These are phyloP conservation scores for Cirrhinus mrigala DNA, from an alignment of 2,797 vertebrate genomes.

Conservation along the genomic window DNA sequence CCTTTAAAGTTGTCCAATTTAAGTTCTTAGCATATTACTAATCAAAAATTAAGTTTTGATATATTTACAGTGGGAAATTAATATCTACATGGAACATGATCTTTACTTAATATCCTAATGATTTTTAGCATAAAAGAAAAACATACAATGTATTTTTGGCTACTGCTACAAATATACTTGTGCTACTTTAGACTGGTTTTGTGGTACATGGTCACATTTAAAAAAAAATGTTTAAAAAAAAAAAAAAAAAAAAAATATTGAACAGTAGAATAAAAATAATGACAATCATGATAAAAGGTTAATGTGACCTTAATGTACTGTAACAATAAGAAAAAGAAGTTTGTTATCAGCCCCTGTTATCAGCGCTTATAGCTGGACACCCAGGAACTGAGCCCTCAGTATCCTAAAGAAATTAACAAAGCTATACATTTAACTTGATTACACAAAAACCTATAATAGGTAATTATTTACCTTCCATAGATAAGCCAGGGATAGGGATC, in stretches of 20 bases:
- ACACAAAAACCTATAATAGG: background rate
- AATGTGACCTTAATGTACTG: background rate
- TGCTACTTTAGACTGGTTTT: too few relatives aligned
- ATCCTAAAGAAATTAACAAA: background rate
- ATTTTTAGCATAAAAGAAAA: too few relatives aligned
- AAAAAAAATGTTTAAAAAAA: background rate
- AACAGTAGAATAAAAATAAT: background rate
- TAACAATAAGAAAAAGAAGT: background rate
- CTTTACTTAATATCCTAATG: too few relatives aligned
- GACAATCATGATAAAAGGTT: background rate
- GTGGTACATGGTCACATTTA: background rate
- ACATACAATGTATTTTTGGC: too few relatives aligned
- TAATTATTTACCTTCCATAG: background rate
- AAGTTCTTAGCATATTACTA: too few relatives aligned
- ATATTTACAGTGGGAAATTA: too few relatives aligned
- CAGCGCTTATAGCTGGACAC: background rate
- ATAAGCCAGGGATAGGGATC: constrained; percentile 9
- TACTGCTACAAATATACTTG: too few relatives aligned
- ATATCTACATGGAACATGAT: too few relatives aligned
- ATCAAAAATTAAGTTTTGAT: too few relatives aligned
- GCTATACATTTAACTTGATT: background rate
- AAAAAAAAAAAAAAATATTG: background rate
- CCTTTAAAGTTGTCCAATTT: too few relatives aligned
- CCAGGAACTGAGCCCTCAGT: background rate
- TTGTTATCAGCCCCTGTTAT: too few relatives aligned